Base-by-base conservation (phyloP, 2,888 invertebrate genomes). In the Trissolcus brochymenae region DNA sequence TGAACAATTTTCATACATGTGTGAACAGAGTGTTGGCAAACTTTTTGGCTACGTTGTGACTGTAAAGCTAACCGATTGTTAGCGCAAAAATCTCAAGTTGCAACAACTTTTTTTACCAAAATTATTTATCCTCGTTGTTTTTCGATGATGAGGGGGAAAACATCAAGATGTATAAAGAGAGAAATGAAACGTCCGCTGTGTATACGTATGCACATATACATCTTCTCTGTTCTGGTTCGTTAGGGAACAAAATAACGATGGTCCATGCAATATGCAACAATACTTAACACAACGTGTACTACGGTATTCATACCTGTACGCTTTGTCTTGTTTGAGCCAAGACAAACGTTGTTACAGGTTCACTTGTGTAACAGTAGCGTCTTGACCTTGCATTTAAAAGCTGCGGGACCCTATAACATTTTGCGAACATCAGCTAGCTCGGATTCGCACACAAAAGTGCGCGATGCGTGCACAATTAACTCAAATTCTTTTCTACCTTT, bases 251-350 rank as follows among this genome's bases (percentile, higher is more conserved):
- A 85, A 85, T 84, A 84, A 83, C 82, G 81, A 82, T 82, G 82
- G 81, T 84, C 85, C 84, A 87, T 87, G 87, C 86, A 88, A 87
- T 87, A 87, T 87, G 86, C 87, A 87, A 87, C 86, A 87, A 84
- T 84, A 82, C 79, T 60, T 78, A 72, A 79, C 78, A 73, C 80
- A 74, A 80, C 62, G 66, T 75, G 62, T 75, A 66, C 73, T 65
- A 76, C 76, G 78, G 76, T 76, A 81, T 81, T 79, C 83, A 81
- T 80, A 81, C 80, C 80, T 79, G 79, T 76, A 79, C 77, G 81
- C 82, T 82, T 81, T 85, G 83, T 84, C 80, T 83, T 83, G 78
- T 41, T 59, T 43, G 60, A 51, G 43, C 73, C 65, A 55, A 64
- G 54, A 25, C 51, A 16, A 76, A 53, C 56, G 46, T 60, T 70